Evolutionary conservation across 2,113 vertebrate species (phyloP).

Genomic region (Calyptomena viridis): DNA sequence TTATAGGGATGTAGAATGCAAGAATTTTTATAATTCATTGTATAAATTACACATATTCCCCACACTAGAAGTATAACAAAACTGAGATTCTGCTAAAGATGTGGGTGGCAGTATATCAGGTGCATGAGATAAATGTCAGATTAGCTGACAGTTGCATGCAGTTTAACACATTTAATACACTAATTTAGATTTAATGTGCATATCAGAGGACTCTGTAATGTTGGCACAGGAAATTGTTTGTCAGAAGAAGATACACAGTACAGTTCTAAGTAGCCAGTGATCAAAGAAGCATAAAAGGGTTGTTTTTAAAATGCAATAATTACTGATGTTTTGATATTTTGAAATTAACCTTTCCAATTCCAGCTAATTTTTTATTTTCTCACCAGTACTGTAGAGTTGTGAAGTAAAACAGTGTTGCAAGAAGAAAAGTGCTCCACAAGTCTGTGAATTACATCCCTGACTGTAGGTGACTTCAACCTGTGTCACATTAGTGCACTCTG

Average conservation of each 20-base stretch:
- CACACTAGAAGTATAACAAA: not conserved
- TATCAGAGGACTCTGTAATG: not conserved
- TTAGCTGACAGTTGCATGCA: not conserved
- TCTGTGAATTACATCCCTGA: not conserved
- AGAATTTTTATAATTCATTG: not conserved
- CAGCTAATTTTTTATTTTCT: not conserved
- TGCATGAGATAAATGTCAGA: not conserved
- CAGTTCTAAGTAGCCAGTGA: not conserved
- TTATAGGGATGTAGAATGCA: not conserved
- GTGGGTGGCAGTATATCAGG: not conserved
- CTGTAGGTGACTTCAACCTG: not conserved
- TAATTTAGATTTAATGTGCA: slow-evolving; percentile 43
- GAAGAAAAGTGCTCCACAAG: not conserved
- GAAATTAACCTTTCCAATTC: not conserved
- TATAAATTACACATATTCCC: not conserved
- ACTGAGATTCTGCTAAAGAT: not conserved
- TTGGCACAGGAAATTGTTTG: not conserved
- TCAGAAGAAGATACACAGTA: not conserved
- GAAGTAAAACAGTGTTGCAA: not conserved
- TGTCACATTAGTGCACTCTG: not conserved
- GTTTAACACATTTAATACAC: slow-evolving; percentile 16
- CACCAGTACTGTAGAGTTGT: not conserved
- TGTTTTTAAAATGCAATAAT: not conserved
- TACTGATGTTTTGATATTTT: not conserved
- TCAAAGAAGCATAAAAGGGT: not conserved